Evolutionary conservation across 1,140 invertebrate species (phyloP).

Genomic region (Drosophila triauraria): DNA sequence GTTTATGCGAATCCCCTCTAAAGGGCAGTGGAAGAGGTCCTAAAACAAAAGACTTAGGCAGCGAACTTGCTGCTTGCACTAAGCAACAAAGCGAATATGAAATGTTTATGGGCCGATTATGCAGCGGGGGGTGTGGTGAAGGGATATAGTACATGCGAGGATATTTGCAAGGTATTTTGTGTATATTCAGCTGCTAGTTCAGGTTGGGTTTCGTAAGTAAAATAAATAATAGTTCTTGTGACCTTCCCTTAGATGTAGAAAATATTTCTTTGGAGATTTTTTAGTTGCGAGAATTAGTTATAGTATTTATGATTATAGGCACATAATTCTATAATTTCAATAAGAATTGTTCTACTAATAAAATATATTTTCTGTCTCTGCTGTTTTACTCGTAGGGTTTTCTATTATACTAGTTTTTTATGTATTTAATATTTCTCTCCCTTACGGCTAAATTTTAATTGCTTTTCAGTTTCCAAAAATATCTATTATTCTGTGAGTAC

Average conservation of each 20-base stretch:
- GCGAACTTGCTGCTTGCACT: slow-evolving; percentile 48
- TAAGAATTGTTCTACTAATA: too few relatives aligned
- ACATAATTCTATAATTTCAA: too few relatives aligned
- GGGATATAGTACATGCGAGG: background rate
- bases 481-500: background rate
- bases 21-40: slow-evolving; percentile 9
- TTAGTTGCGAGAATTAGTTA: background rate
- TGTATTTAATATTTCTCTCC: background rate
- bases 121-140: slow-evolving; percentile 10
- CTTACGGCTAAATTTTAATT: background rate
- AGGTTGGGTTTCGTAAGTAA: background rate
- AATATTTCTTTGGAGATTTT: background rate
- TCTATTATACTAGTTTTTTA: background rate
- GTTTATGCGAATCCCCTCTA: slow-evolving; percentile 51
- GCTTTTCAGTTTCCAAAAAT: background rate
- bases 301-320: too few relatives aligned
- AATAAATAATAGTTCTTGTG: background rate
- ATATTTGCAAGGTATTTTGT: background rate
- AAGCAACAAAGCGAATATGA: slow-evolving; percentile 20
- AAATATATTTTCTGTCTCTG: background rate
- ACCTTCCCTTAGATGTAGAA: too few relatives aligned
- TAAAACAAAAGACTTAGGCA: slow-evolving; percentile 74
- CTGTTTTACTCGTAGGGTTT: too few relatives aligned
- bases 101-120: slow-evolving; percentile 28
- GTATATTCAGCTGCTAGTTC: slow-evolving; percentile 11